A percentile compares a stretch with the other conserved stretches of the same genome.
These are phyloP conservation scores for Bruchidius siliquastri DNA, from an alignment of 2,888 invertebrate species.

Conservation along the genomic window DNA sequence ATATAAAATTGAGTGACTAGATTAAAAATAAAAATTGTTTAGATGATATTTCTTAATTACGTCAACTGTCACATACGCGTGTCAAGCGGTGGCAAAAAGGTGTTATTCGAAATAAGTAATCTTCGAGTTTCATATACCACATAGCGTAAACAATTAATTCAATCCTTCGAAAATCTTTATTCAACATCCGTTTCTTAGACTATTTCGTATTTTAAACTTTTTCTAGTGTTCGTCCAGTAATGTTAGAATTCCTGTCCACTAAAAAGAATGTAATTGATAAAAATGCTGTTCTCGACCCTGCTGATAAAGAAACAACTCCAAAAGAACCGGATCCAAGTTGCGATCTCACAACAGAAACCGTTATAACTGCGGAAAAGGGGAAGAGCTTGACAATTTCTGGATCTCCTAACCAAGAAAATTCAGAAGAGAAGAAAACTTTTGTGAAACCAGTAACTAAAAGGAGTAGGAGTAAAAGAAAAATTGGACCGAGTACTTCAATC, in stretches of 20 bases:
- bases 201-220: background rate
- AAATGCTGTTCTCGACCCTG: background rate
- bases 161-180: too few relatives aligned
- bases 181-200: too few relatives aligned
- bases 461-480: constrained; percentile 9
- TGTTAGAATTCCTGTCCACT: background rate
- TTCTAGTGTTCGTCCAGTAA: background rate
- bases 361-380: background rate
- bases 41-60: too few relatives aligned
- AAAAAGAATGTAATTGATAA: background rate
- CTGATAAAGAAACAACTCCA: background rate
- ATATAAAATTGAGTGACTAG: too few relatives aligned
- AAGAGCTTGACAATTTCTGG: constrained; percentile 1
- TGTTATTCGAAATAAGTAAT: too few relatives aligned
- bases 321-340: background rate
- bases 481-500: background rate
- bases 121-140: too few relatives aligned
- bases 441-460: constrained; percentile 13
- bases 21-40: too few relatives aligned
- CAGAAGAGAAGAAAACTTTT: constrained; percentile 5
- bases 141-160: too few relatives aligned
- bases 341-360: background rate
- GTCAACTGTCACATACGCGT: too few relatives aligned
- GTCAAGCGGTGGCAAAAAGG: too few relatives aligned
- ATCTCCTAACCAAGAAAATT: constrained; percentile 1